Evolutionary conservation across 2,113 vertebrate genomes (phyloP).

Genomic region (Hylia prasina): DNA sequence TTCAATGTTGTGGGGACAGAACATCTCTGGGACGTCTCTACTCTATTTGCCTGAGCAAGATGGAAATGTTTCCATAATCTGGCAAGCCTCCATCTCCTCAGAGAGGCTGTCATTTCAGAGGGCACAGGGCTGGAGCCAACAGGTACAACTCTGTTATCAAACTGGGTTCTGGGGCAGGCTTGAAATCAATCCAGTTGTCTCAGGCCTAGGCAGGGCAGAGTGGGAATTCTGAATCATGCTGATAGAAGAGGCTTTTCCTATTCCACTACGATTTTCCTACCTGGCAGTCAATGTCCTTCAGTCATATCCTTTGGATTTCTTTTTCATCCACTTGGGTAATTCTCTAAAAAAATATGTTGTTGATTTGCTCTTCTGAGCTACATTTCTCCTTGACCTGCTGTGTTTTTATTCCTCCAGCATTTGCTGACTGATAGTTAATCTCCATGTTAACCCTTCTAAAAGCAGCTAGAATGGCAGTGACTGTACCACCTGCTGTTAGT

Average conservation of each 20-base stretch:
- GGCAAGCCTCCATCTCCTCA: neutral
- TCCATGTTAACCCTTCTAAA: neutral
- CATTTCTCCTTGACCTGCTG: constrained; percentile 6
- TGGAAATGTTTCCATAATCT: neutral
- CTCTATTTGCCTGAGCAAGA: neutral
- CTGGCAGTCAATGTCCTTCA: neutral
- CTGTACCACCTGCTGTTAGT: neutral
- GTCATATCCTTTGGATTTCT: neutral
- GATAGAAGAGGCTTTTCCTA: neutral
- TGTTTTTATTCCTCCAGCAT: neutral
- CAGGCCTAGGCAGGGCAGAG: neutral
- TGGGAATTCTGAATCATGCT: neutral
- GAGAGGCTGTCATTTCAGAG: neutral
- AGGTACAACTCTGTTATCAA: neutral
- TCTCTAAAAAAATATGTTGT: constrained; percentile 7
- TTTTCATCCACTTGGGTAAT: neutral
- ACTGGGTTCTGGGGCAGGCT: accelerated
- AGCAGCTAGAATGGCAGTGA: neutral
- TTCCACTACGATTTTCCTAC: neutral
- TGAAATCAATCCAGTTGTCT: neutral
- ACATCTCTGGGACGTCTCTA: neutral
- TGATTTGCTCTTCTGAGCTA: neutral
- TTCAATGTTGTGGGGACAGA: neutral
- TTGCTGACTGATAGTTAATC: neutral
- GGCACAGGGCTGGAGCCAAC: neutral